Evolutionary conservation across 2,797 vertebrate genomes (phyloP).

Genomic region (Aeoliscus strigatus): DNA sequence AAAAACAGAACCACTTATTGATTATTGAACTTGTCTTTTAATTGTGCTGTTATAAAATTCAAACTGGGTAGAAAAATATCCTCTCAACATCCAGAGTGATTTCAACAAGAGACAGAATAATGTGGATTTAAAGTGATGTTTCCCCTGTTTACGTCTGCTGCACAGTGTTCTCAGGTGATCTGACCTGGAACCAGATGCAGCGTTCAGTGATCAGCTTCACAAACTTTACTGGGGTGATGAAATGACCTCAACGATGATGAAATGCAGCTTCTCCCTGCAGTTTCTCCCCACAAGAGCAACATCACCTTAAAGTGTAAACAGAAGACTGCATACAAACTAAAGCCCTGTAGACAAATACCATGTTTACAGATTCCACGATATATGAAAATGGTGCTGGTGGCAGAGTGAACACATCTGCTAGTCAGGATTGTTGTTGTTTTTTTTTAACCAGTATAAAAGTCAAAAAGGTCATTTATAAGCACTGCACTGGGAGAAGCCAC

Average conservation of each 20-base stretch:
- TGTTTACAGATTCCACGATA: slow-evolving; percentile 22
- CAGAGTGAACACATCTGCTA: background rate
- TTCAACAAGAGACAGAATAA: slow-evolving; percentile 6
- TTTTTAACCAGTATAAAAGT: too few species aligned
- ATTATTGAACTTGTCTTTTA: slow-evolving; percentile 54
- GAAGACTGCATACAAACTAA: slow-evolving; percentile 29
- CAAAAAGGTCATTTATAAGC: slow-evolving; percentile 13
- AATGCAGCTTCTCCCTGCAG: slow-evolving; percentile 2
- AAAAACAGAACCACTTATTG: background rate
- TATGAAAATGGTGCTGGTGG: slow-evolving; percentile 17
- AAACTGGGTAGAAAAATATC: slow-evolving; percentile 56
- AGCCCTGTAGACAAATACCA: slow-evolving; percentile 38
- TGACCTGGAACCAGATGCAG: slow-evolving; percentile 32
- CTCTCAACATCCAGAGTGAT: background rate
- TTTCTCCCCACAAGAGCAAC: slow-evolving; percentile 22
- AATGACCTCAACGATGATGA: too few species aligned
- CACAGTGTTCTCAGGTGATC: slow-evolving; percentile 20
- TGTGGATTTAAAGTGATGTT: slow-evolving; percentile 38
- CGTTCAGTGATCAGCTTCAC: slow-evolving; percentile 24
- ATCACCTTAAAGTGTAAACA: slow-evolving; percentile 58
- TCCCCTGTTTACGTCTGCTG: slow-evolving; percentile 5
- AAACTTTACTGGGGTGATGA: slow-evolving; percentile 20
- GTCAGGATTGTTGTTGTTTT: too few species aligned
- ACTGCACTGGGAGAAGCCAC: slow-evolving; percentile 26
- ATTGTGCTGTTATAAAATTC: slow-evolving; percentile 63